Evolutionary conservation across 1,140 invertebrate genomes (phyloP).

Genomic region (Tetragonula clypearis): DNA sequence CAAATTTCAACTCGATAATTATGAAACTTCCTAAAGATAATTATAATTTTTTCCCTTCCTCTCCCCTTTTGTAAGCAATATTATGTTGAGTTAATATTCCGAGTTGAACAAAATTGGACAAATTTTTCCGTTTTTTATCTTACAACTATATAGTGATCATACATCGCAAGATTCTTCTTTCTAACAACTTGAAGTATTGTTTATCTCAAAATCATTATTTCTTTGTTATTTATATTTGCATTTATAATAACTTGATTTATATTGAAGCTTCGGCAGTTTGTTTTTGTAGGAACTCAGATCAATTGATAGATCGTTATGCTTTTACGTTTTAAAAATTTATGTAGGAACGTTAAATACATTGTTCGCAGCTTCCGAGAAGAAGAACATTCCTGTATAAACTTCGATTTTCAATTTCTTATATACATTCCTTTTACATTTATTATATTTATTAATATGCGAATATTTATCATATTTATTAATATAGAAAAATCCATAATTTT

Average conservation of each 20-base stretch:
- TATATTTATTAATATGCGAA: background rate
- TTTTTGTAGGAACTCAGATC: slow-evolving; percentile 21
- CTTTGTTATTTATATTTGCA: slow-evolving; percentile 5
- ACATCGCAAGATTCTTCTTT: slow-evolving; percentile 28
- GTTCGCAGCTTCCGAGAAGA: slow-evolving; percentile 6
- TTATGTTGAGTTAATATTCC: background rate
- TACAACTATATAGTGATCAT: slow-evolving; percentile 35
- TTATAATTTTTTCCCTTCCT: background rate
- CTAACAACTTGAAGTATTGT: slow-evolving; percentile 39
- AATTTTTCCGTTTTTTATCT: background rate
- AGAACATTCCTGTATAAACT: background rate
- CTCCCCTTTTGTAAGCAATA: background rate
- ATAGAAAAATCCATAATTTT: background rate
- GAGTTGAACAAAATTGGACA: background rate
- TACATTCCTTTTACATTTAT: background rate
- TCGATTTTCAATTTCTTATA: background rate
- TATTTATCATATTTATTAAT: background rate
- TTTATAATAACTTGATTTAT: background rate
- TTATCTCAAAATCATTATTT: background rate
- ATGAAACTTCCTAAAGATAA: background rate
- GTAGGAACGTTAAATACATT: slow-evolving; percentile 37
- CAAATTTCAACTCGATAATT: slow-evolving; percentile 27
- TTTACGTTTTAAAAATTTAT: slow-evolving; percentile 43
- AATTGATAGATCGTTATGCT: background rate
- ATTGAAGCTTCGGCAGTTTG: slow-evolving; percentile 2